Conservation (phyloP, 2,113 vertebrate species). For the Plectropomus leopardus region DNA sequence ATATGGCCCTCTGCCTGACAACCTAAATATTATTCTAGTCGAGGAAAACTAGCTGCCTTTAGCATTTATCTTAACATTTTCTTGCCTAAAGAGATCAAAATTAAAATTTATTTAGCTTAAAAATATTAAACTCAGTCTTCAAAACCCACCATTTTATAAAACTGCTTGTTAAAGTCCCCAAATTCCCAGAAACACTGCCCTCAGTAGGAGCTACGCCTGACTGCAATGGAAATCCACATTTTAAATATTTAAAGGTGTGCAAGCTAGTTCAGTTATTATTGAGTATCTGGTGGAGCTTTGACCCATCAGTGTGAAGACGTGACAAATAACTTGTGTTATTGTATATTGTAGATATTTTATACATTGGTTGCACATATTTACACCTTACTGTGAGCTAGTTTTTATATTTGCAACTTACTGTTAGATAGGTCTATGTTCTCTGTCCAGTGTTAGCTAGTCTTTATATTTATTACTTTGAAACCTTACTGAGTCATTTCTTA, state of each 20-base stretch:
- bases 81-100: too few relatives aligned
- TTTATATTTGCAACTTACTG: too few relatives aligned
- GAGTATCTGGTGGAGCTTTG: neutral
- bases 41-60: too few relatives aligned
- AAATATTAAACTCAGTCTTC: neutral
- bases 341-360: too few relatives aligned
- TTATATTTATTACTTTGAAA: too few relatives aligned
- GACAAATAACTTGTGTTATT: too few relatives aligned
- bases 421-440: too few relatives aligned
- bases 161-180: neutral
- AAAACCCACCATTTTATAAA: neutral
- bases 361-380: too few relatives aligned
- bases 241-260: neutral
- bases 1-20: neutral
- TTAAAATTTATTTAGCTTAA: neutral
- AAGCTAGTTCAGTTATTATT: neutral
- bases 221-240: neutral
- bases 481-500: too few relatives aligned
- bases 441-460: too few relatives aligned
- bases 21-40: neutral
- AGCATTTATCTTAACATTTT: neutral
- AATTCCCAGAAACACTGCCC: neutral
- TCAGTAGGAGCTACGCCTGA: neutral
- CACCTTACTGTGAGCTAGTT: too few relatives aligned
- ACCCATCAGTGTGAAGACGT: neutral